These are phyloP conservation scores for Chaetorhynchus papuensis DNA, from an alignment of 2,113 vertebrate genomes.

Conservation along the genomic window DNA sequence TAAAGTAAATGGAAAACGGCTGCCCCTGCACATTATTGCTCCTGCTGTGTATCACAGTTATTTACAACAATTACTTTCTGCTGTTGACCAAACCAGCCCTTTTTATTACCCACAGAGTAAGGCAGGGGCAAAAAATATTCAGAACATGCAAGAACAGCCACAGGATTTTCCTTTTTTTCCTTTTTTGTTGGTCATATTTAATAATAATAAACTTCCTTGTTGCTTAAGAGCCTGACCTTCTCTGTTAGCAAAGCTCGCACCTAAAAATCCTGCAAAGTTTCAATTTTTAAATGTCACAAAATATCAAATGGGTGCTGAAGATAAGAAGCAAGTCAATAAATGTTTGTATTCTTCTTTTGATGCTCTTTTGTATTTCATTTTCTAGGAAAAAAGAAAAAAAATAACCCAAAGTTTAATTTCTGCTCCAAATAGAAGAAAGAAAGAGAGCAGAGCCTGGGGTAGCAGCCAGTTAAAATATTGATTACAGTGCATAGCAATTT, in stretches of 20 bases:
- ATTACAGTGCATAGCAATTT: slow-evolving; percentile 61
- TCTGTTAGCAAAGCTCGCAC: slow-evolving; percentile 11
- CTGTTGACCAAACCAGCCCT: neutral
- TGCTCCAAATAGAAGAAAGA: neutral
- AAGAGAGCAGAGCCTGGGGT: neutral
- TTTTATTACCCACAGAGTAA: neutral
- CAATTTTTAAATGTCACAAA: slow-evolving; percentile 68
- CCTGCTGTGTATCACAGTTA: neutral
- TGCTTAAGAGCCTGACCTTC: slow-evolving; percentile 48
- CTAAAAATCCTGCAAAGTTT: slow-evolving; percentile 53
- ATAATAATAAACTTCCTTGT: slow-evolving; percentile 46
- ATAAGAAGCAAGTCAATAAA: slow-evolving; percentile 56
- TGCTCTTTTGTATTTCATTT: slow-evolving; percentile 46
- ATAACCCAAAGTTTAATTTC: slow-evolving; percentile 28
- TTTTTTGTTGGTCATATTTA: slow-evolving; percentile 4
- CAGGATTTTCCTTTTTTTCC: neutral
- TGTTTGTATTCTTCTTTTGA: slow-evolving; percentile 53
- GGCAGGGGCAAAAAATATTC: neutral
- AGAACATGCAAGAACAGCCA: neutral
- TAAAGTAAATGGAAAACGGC: neutral
- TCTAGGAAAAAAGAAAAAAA: neutral
- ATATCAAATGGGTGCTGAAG: slow-evolving; percentile 58
- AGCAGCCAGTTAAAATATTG: slow-evolving; percentile 61
- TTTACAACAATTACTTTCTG: slow-evolving; percentile 6
- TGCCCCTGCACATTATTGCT: neutral